Evolutionary conservation across 2,888 invertebrate species (phyloP).

Genomic region (Chrysotoxum bicinctum): DNA sequence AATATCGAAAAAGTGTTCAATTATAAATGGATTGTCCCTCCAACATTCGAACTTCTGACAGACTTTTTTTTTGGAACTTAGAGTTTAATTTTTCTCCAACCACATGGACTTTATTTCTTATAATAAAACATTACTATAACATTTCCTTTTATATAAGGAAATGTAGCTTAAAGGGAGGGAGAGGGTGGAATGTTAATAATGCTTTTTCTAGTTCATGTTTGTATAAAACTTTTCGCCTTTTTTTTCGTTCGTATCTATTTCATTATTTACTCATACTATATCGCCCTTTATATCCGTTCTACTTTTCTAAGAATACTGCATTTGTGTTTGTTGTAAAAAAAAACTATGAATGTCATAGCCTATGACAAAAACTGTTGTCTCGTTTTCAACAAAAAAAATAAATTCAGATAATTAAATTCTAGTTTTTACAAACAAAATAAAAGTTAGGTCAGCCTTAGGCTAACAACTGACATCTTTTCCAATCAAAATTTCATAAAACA

Average conservation of each 20-base stretch:
- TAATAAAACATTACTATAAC: background rate
- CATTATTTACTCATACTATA: background rate
- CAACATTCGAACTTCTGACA: too few species aligned
- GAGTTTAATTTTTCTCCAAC: background rate
- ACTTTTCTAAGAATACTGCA: background rate
- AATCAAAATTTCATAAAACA: too few species aligned
- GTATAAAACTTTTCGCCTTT: background rate
- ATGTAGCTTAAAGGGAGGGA: background rate
- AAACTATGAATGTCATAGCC: too few species aligned
- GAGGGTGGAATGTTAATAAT: background rate
- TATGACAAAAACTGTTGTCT: too few species aligned
- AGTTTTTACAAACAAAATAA: background rate
- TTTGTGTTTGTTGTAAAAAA: background rate
- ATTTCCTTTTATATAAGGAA: background rate
- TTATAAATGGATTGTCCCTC: too few species aligned
- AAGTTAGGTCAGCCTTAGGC: background rate
- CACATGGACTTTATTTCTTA: background rate
- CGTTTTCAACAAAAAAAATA: too few species aligned
- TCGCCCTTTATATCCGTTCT: background rate
- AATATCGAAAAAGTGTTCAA: too few species aligned
- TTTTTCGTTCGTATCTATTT: background rate
- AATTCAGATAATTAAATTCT: background rate
- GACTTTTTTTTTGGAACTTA: too few species aligned
- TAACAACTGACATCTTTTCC: too few species aligned
- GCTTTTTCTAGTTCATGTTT: background rate